These are phyloP conservation scores for Tenthredo distinguenda DNA, from an alignment of 2,888 invertebrate species.

Conservation along the genomic window DNA sequence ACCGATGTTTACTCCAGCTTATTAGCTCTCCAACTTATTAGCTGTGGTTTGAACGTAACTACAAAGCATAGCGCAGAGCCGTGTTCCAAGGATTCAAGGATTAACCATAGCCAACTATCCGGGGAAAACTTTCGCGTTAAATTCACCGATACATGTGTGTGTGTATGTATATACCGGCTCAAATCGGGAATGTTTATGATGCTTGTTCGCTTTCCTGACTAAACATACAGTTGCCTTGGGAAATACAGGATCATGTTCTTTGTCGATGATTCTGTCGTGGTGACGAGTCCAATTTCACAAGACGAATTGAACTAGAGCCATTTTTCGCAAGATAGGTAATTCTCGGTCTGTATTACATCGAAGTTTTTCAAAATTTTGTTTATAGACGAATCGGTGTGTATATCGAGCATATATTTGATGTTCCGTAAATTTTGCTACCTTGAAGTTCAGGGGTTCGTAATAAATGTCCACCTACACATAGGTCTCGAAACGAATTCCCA, in stretches of 20 bases:
- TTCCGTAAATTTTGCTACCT: background rate
- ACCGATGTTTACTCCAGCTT: conserved; percentile 9
- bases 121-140: background rate
- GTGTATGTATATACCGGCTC: background rate
- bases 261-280: background rate
- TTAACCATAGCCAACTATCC: conserved; percentile 1
- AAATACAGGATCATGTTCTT: too few species aligned
- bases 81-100: conserved; percentile 18
- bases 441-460: background rate
- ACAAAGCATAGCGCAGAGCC: background rate
- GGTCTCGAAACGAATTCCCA: background rate
- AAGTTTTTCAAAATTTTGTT: background rate
- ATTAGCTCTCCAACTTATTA: conserved; percentile 6
- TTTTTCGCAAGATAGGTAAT: background rate
- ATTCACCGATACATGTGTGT: background rate
- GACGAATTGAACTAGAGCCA: background rate
- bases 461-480: background rate
- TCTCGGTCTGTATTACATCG: background rate
- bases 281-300: background rate
- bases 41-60: conserved; percentile 34
- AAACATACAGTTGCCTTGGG: background rate
- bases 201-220: background rate
- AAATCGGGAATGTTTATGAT: background rate
- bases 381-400: background rate
- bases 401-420: background rate